Evolutionary conservation across 53 echinoderm and acorn worm genomes (phyloP), one percentile per base, ranked within the genome.

Genomic region (Stichopus horrens): DNA sequence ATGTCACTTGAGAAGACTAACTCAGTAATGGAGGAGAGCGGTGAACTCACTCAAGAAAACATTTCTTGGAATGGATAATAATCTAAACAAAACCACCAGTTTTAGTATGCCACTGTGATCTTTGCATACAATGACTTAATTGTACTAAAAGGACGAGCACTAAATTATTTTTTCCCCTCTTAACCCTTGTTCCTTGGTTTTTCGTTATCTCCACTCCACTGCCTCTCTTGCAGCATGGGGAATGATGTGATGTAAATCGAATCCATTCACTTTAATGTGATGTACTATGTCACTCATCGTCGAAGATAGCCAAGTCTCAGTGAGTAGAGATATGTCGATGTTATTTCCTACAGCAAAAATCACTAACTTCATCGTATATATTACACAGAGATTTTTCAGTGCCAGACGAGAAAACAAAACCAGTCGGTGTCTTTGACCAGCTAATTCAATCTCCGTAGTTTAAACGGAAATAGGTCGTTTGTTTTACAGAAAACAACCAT

Each of bases 201-300:
- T 8, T 59, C 59, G 11, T 9, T 1, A 59, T 59, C 8, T 0
- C 59, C 11, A 59, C 59, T 9, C 59, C 59, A 2, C 59, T 11
- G 59, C 59, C 59, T 11, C 59, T 19, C 71, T 21, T 71, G n/a
- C 19, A 5, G 71, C 7, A 16, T 18, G 19, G 5, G 71, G 5
- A 7, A 7, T 37, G 7, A 71, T 18, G 18, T 71, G 21, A 0
- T 71, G 18, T n/a, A 71, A 7, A 5, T 13, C 5, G 18, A 21
- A 71, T n/a, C 71, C 71, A 71, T 71, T 71, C 71, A 71, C 1
- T 71, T 71, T 71, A 71, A 71, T 71, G 18, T 71, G 18, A 71
- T 71, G 14, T 5, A 18, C 18, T 6, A 71, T 20, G 18, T 71
- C 14, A 18, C 6, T 13, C n/a, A n/a, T n/a, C 6, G n/a, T 71